phyloP scores from a whole-genome alignment of 2,888 invertebrate genomes.

The Thumatha senex region DNA sequence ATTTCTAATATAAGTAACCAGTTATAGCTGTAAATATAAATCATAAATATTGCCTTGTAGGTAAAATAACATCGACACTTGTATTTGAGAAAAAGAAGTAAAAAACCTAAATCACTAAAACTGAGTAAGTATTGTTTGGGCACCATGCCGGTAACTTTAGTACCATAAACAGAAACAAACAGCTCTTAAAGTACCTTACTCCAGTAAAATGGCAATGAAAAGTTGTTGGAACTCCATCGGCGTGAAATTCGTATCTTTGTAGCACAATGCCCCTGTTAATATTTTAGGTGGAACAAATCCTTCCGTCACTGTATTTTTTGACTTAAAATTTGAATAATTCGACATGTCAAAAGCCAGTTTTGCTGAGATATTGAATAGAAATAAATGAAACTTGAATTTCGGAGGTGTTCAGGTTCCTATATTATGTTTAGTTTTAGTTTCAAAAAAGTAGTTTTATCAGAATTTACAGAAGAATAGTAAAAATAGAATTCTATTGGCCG shows the following conservation, averaged over 20 bases:
- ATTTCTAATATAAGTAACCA: too few species aligned
- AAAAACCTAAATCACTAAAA: background rate
- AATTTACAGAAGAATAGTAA: too few species aligned
- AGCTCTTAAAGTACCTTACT: constrained; percentile 29
- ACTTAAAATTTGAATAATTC: constrained; percentile 34
- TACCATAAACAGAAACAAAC: constrained; percentile 31
- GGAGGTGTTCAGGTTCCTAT: background rate
- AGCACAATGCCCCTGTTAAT: constrained; percentile 28
- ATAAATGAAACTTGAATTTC: background rate
- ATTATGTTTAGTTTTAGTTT: too few species aligned
- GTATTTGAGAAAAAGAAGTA: background rate
- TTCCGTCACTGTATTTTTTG: constrained; percentile 30
- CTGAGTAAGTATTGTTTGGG: background rate
- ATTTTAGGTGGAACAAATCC: constrained; percentile 30
- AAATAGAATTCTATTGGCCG: too few species aligned
- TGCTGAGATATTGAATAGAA: constrained; percentile 1
- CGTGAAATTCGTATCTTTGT: constrained; percentile 33
- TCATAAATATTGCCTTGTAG: too few species aligned
- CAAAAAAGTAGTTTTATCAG: too few species aligned
- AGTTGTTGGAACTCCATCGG: constrained; percentile 20
- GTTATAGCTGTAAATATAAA: too few species aligned
- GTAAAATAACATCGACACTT: background rate
- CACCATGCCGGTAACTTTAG: constrained; percentile 11
- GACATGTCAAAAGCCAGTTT: constrained; percentile 26
- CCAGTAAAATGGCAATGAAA: constrained; percentile 37